These are phyloP conservation scores for Istiophorus platypterus DNA, from an alignment of 2,113 vertebrate genomes.

Conservation along the genomic window DNA sequence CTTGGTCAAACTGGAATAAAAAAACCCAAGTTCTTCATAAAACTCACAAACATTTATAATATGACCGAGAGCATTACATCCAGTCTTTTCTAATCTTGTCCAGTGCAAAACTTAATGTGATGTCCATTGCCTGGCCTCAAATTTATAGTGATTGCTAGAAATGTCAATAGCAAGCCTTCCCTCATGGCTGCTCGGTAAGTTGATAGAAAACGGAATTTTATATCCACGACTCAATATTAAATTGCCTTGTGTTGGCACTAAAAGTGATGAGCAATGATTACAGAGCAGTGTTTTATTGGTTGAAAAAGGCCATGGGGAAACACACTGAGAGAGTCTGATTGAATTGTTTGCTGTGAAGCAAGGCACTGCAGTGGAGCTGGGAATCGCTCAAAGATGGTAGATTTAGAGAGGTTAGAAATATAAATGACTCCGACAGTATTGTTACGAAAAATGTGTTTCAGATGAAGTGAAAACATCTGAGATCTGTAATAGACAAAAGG, in stretches of 20 bases:
- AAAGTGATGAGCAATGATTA: slow-evolving; percentile 69
- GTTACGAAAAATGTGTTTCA: background rate
- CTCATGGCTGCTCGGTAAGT: slow-evolving; percentile 36
- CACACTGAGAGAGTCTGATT: slow-evolving; percentile 35
- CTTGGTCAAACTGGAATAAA: background rate
- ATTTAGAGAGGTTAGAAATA: slow-evolving; percentile 3
- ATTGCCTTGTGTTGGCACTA: slow-evolving; percentile 61
- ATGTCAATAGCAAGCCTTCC: slow-evolving; percentile 41
- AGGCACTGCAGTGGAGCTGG: background rate
- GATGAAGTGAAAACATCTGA: background rate
- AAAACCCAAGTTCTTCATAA: slow-evolving; percentile 5
- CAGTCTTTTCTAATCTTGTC: slow-evolving; percentile 20
- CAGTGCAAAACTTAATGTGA: slow-evolving; percentile 12
- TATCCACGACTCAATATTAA: slow-evolving; percentile 57
- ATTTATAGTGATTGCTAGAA: slow-evolving; percentile 34
- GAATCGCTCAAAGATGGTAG: background rate
- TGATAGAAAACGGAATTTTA: slow-evolving; percentile 60
- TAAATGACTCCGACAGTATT: background rate
- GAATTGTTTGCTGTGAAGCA: slow-evolving; percentile 28
- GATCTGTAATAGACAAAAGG: background rate
- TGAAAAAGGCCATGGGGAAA: slow-evolving; percentile 49
- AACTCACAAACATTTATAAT: slow-evolving; percentile 17
- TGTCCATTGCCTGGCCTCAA: slow-evolving; percentile 15
- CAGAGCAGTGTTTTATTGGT: slow-evolving; percentile 37
- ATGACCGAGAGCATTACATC: slow-evolving; percentile 3